These are phyloP conservation scores for Platysternon megacephalum DNA, from an alignment of 2,113 vertebrate species.

Conservation along the genomic window DNA sequence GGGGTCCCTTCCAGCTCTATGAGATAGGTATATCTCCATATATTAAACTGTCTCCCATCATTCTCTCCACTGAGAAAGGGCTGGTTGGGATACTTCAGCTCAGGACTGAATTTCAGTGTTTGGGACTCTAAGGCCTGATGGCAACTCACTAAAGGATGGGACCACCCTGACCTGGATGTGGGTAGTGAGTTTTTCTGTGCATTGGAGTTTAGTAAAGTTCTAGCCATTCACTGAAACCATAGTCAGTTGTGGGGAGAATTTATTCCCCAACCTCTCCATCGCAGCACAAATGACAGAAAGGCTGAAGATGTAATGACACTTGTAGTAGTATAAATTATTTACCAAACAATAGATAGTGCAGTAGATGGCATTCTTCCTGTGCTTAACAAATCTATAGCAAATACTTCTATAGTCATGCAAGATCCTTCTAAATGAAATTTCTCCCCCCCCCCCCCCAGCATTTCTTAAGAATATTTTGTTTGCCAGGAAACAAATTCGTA, in stretches of 20 bases:
- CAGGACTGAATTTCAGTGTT: neutral
- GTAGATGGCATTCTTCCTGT: too few relatives aligned
- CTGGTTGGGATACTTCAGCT: neutral
- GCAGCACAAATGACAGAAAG: conserved; percentile 67
- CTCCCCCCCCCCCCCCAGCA: neutral
- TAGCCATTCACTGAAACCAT: conserved; percentile 39
- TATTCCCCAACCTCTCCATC: conserved; percentile 45
- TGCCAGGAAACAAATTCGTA: conserved; percentile 61
- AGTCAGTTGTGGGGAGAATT: conserved; percentile 52
- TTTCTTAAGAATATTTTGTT: conserved; percentile 40
- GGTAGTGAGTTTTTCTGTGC: neutral
- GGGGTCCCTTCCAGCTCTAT: too few relatives aligned
- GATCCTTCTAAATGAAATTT: conserved; percentile 55
- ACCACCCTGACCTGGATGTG: neutral
- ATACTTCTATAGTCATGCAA: conserved; percentile 57
- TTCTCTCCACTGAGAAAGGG: neutral
- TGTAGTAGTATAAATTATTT: conserved; percentile 71
- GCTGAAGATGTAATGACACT: conserved; percentile 63
- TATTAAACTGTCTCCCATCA: conserved; percentile 44
- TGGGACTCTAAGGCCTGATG: neutral
- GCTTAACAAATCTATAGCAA: conserved; percentile 62
- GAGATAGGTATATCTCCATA: too few relatives aligned
- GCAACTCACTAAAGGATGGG: neutral
- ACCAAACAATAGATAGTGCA: conserved; percentile 63
- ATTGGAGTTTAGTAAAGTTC: neutral